Base-by-base conservation (phyloP, 2,797 vertebrate genomes). In the Diglossa cyanea region DNA sequence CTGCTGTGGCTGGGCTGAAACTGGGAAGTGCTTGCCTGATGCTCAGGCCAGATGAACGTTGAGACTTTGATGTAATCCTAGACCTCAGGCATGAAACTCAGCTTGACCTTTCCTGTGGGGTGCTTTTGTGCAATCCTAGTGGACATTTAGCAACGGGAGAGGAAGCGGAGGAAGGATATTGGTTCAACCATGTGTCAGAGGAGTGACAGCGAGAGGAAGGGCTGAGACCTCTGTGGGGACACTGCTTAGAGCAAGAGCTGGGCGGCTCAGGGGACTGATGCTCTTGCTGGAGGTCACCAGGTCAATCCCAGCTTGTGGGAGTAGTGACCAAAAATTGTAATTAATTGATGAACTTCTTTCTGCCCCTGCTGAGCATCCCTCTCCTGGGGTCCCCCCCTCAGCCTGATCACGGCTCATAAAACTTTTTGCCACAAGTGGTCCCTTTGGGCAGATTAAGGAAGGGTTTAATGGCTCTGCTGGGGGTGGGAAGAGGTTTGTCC, bases 81-180 rank as follows among this genome's bases (percentile, higher is more conserved):
- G 97, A 98, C 97, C 97, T 98, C 97, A 97, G 96, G 95, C 97
- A 94, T 96, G 97, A 98, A 98, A 98, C 95, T 86, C 81, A 23
- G 93, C 96, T 98, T 98, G 98, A 98, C 98, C 98, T 97, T 98
- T 98, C 97, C 97, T 83, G 58, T 93, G 54, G 92, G 97, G 96
- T 91, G 92, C 92, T 95, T 98, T 97, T 97, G 83, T 97, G 97
- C 97, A 98, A 97, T 96, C 47, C 92, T 96, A 35, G 91, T 98
- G 97, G 98, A 97, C 97, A 94, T 97, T 97, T 96, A 97, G 97
- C 96, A 97, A 97, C 11, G 53, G 83, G 96, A 97, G 96, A 97
- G 97, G 98, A 98, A 97, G 91, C 4, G 0, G 77, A 97, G 98
- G 97, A 97, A 98, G 97, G 97, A 97, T 97, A 97, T 96, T 40